Evolutionary conservation across 1,140 invertebrate genomes (phyloP), one percentile per base, ranked within the genome.

Genomic region (Drosophila nigrodunni): DNA sequence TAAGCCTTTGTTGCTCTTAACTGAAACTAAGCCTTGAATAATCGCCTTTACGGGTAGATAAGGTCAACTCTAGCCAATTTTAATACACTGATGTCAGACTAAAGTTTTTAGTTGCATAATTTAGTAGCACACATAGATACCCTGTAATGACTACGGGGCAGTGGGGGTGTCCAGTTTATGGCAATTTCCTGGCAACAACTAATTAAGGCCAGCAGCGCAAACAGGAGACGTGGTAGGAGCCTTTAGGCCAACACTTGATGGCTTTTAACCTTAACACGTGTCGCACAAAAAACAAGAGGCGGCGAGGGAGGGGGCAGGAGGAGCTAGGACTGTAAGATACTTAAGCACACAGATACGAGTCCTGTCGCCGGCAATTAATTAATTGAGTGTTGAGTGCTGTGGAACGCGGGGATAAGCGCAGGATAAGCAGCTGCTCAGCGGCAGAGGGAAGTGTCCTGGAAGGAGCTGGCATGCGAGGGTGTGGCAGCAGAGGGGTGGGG

Each of bases 331-430:
- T 15, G 15, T 2, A 47, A 30, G 49, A 57, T 8, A 39, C 61
- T 30, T 34, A 49, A 41, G 43, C 35, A 72, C 50, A 49, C 43
- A 18, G 41, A 44, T 49, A 50, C 18, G 62, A 66, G 47, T 50
- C 15, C 11, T 37, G 60, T 58, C 30, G 25, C 25, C 11, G 44
- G 61, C 66, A 82, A 81, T 78, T 70, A 83, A 83, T 83, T 83
- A 79, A 79, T 82, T 52, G 77, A 80, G 77, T 85, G 80, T 69
- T 67, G 81, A 80, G 66, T 47, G 61, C 61, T 15, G 52, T 9
- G 37, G 15, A 35, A 9, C 30, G 7, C 15, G n/a, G 9, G 72
- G 73, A 66, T 76, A 79, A 71, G 60, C 77, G 8, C 55, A 34
- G 72, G 72, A 70, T 72, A 76, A 76, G 62, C 77, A 78, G 72